phyloP scores from a whole-genome alignment of 2,797 vertebrate species.

The Podarcis lilfordi region DNA sequence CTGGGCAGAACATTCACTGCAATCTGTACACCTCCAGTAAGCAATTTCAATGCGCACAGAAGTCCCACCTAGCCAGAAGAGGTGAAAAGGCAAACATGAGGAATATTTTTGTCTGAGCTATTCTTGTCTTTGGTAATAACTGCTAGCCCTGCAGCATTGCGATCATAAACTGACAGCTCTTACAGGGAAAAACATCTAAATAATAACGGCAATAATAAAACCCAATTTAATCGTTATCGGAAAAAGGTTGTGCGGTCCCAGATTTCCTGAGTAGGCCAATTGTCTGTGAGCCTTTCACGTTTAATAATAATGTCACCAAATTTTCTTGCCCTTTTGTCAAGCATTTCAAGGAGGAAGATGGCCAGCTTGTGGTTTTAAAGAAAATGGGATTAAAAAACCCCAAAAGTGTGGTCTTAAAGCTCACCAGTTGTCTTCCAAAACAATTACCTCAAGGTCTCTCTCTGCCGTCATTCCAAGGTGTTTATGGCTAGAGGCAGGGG shows the following conservation, averaged over 20 bases:
- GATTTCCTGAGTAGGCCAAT: background rate
- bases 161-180: background rate
- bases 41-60: too few species aligned
- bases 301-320: background rate
- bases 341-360: too few species aligned
- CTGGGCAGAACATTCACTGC: background rate
- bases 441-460: background rate
- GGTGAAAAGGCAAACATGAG: too few species aligned
- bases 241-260: background rate
- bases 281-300: background rate
- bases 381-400: background rate
- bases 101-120: background rate
- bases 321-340: background rate
- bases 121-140: background rate
- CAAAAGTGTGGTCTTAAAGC: background rate
- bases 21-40: too few species aligned
- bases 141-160: background rate
- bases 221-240: background rate
- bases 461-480: too few species aligned
- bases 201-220: background rate
- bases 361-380: background rate
- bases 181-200: background rate
- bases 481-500: background rate
- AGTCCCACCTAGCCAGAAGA: background rate
- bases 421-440: background rate